Percentiles rank a stretch among this genome's conserved stretches.
Evolutionary conservation across 2,888 invertebrate genomes (phyloP).

Genomic region (Cremastinae sp.): DNA sequence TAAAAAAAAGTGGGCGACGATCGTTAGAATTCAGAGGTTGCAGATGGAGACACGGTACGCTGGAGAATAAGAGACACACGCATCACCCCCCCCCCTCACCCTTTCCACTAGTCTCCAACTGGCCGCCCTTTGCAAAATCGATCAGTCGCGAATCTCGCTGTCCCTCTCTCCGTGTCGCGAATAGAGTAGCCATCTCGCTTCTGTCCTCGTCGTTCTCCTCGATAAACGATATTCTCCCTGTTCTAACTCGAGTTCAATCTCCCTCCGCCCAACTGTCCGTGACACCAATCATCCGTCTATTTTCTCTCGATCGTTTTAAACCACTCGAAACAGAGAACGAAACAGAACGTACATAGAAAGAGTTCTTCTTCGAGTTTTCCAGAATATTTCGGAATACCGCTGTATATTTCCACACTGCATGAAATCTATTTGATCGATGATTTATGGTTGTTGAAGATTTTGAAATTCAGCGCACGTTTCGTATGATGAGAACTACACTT

Average conservation of each 20-base stretch:
- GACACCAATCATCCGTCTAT: slow-evolving; percentile 51
- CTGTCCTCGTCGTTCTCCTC: slow-evolving; percentile 35
- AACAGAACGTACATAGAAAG: slow-evolving; percentile 7
- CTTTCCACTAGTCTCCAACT: slow-evolving; percentile 31
- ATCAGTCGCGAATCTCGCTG: slow-evolving; percentile 51
- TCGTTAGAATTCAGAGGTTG: slow-evolving; percentile 18
- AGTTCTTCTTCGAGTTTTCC: neutral
- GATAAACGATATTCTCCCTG: slow-evolving; percentile 37
- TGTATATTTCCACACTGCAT: neutral
- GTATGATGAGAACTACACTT: too few species aligned
- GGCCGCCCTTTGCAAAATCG: slow-evolving; percentile 61
- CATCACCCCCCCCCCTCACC: slow-evolving; percentile 23
- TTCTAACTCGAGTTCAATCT: slow-evolving; percentile 29
- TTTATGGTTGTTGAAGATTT: too few species aligned
- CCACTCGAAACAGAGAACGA: slow-evolving; percentile 2
- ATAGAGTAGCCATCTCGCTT: slow-evolving; percentile 41
- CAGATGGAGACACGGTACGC: slow-evolving; percentile 25
- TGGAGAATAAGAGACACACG: slow-evolving; percentile 37
- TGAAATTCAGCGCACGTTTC: too few species aligned
- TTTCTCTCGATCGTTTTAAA: slow-evolving; percentile 45
- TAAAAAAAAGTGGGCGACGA: neutral
- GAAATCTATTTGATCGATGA: neutral
- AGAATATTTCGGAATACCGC: too few species aligned
- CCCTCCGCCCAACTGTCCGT: slow-evolving; percentile 24
- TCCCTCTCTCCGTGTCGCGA: slow-evolving; percentile 24